Evolutionary conservation across 2,888 invertebrate genomes (phyloP), one percentile per base, ranked within the genome.

Genomic region (Germaria angustata): DNA sequence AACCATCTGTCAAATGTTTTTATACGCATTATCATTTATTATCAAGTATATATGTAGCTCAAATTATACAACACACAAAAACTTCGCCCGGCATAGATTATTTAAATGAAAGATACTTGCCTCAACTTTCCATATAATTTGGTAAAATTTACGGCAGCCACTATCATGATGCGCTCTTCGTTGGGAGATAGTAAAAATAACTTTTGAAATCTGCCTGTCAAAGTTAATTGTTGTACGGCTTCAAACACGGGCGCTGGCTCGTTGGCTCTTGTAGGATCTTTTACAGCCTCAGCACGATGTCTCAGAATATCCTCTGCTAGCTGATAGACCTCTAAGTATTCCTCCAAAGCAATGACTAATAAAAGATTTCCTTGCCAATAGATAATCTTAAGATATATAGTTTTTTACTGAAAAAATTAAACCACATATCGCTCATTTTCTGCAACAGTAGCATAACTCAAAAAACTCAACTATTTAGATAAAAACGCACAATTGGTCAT

Each of bases 311-410:
- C 82, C 46, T 84, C 86, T 0, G 87, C 55, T 39, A 90, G 78
- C 73, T 90, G 88, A 84, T 89, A 90, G 0, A 90, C 86, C 65
- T 89, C 88, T 46, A 90, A 71, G 1, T 87, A 83, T 0, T 89
- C 87, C 3, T 87, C 86, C 1, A 89, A 84, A 0, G 87, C 89
- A 8, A 90, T 80, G 9, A 87, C 87, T 11, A 90, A 63, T 1
- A 90, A 28, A 0, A 88, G 39, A 75, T 88, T 87, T 6, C 88
- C 84, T 0, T 84, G 87, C 90, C 90, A 90, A 34, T 83, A 83
- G 5, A 89, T 85, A 61, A 87, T 72, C 87, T 87, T 20, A 63
- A 36, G n/a, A n/a, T n/a, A n/a, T n/a, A n/a, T n/a, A n/a, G n/a
- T n/a, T n/a, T n/a, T n/a, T n/a, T n/a, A n/a, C n/a, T n/a, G n/a